These are phyloP conservation scores for Haliclona indistincta DNA, from an alignment of 37 sponge, comb jelly and placozoan genomes.

Conservation along the genomic window DNA sequence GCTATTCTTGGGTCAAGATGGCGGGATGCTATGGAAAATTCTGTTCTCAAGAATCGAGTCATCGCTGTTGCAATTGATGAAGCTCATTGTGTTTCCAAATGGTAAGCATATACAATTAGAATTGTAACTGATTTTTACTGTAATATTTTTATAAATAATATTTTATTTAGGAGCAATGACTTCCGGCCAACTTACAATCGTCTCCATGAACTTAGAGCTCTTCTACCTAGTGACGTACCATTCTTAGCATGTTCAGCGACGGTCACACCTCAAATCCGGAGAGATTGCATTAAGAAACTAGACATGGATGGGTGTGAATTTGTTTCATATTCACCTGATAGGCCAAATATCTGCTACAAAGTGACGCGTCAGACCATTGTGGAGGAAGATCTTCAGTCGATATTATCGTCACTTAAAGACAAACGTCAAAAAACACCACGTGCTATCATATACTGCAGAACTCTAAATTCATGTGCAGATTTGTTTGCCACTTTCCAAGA, in stretches of 20 bases:
- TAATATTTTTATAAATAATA: too few relatives aligned
- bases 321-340: slow-evolving; percentile 27
- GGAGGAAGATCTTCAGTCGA: background rate
- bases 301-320: slow-evolving; percentile 23
- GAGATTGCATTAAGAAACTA: slow-evolving; percentile 7
- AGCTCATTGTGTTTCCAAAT: slow-evolving; percentile 40
- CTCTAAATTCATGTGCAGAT: slow-evolving; percentile 42
- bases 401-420: background rate
- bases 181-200: slow-evolving; percentile 43
- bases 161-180: slow-evolving; percentile 61
- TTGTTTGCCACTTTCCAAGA: slow-evolving; percentile 24
- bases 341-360: slow-evolving; percentile 39
- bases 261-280: background rate
- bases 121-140: too few relatives aligned
- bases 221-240: slow-evolving; percentile 33
- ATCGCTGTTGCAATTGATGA: slow-evolving; percentile 22
- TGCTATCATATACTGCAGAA: slow-evolving; percentile 43
- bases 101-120: too few relatives aligned
- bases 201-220: slow-evolving; percentile 41
- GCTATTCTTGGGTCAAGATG: slow-evolving; percentile 9
- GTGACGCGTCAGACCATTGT: slow-evolving; percentile 17
- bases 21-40: slow-evolving; percentile 20
- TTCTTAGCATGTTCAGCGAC: slow-evolving; percentile 40
- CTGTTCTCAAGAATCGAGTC: background rate
- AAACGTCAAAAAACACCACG: slow-evolving; percentile 13